A percentile compares a stretch with the other conserved stretches of the same genome.
These are phyloP conservation scores for Acrobasis suavella DNA, from an alignment of 2,888 invertebrate species.

Conservation along the genomic window DNA sequence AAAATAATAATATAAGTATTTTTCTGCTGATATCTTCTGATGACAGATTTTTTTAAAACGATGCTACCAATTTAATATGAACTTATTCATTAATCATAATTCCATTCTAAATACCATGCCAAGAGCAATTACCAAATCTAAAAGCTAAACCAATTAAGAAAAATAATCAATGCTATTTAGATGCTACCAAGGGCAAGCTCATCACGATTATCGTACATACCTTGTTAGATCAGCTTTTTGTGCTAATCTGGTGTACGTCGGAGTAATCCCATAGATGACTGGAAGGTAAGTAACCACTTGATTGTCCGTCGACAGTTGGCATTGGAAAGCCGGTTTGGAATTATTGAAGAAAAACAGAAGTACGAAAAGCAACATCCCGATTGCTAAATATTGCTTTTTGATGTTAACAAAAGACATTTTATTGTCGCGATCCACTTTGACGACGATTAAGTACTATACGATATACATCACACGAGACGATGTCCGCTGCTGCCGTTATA, in stretches of 20 bases:
- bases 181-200: constrained; percentile 60
- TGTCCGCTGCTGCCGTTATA: constrained; percentile 35
- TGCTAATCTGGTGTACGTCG: constrained; percentile 92
- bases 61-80: constrained; percentile 26
- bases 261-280: constrained; percentile 94
- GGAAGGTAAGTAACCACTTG: constrained; percentile 76
- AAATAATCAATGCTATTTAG: constrained; percentile 42
- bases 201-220: constrained; percentile 82
- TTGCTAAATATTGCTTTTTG: constrained; percentile 74
- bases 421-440: constrained; percentile 38
- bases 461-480: constrained; percentile 27
- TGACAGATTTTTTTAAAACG: too few species aligned
- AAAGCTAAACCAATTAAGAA: constrained; percentile 39
- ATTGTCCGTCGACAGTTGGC: constrained; percentile 60
- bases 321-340: constrained; percentile 70
- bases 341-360: constrained; percentile 74
- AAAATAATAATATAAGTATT: too few species aligned
- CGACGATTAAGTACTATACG: constrained; percentile 11
- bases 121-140: constrained; percentile 44
- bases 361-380: constrained; percentile 74
- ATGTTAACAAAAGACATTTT: constrained; percentile 75
- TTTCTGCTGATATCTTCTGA: too few species aligned
- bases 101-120: constrained; percentile 17
- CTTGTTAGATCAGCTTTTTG: constrained; percentile 97
- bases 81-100: constrained; percentile 25